These are phyloP conservation scores for Meiosimyza decipiens DNA, from an alignment of 2,888 invertebrate species.

Conservation along the genomic window DNA sequence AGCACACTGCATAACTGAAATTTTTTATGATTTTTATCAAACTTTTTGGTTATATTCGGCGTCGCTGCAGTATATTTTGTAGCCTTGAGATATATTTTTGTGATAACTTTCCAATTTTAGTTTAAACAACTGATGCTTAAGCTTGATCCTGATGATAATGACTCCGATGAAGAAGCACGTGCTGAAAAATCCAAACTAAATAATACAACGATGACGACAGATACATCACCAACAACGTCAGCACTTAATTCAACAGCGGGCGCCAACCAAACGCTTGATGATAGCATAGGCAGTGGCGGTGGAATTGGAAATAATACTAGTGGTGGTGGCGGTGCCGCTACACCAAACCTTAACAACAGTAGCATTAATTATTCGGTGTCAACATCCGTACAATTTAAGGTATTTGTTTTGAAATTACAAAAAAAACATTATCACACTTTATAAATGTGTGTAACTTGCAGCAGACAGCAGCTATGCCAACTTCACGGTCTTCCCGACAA, in stretches of 20 bases:
- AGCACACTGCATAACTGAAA: too few relatives aligned
- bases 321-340: slow-evolving; percentile 39
- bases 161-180: slow-evolving; percentile 71
- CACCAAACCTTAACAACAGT: slow-evolving; percentile 46
- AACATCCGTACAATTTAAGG: slow-evolving; percentile 42
- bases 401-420: slow-evolving; percentile 35
- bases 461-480: slow-evolving; percentile 48
- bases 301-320: slow-evolving; percentile 29
- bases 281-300: slow-evolving; percentile 38
- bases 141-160: slow-evolving; percentile 78
- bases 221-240: slow-evolving; percentile 51
- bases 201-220: slow-evolving; percentile 53
- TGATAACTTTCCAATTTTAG: slow-evolving; percentile 62
- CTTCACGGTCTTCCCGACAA: slow-evolving; percentile 43
- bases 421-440: slow-evolving; percentile 16
- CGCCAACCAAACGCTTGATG: slow-evolving; percentile 48
- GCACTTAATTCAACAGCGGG: slow-evolving; percentile 50
- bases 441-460: slow-evolving; percentile 33
- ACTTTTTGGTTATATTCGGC: neutral
- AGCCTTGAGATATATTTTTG: slow-evolving; percentile 64
- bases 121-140: slow-evolving; percentile 88
- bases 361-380: slow-evolving; percentile 44
- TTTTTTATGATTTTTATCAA: neutral
- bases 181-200: slow-evolving; percentile 57
- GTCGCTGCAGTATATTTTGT: neutral